Base-by-base conservation (phyloP, 2,797 vertebrate genomes). In the Margarornis squamiger region DNA sequence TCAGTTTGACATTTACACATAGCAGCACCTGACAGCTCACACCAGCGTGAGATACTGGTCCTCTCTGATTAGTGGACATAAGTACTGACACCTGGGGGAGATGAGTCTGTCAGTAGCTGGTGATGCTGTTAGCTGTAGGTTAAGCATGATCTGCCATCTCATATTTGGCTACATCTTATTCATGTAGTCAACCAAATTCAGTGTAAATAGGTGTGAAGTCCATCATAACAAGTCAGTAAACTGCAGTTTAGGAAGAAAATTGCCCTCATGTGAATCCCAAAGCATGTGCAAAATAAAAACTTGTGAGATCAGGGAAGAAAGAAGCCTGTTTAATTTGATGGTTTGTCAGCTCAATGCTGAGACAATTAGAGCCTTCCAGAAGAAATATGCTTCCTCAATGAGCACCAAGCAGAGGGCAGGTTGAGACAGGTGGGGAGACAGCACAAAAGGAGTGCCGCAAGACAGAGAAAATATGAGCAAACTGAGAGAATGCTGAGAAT, bases 91-190 rank as follows among this genome's bases (percentile, higher is more conserved):
- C 3, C 1, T 41, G 13, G 9, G 11, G 7, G 1, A 51, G 9
- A 10, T n/a, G 3, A 3, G 14, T 26, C 18, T 63, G 2, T 59
- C 43, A 55, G 4, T 18, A 46, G 14, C 10, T 7, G 1, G 5
- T 43, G 20, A n/a, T 36, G 23, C 15, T 20, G 7, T 17, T 59
- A 73, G 4, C 15, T 70, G 3, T 9, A 70, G 8, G 4, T 59
- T 75, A n/a, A 80, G 22, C 12, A 38, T 5, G 6, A 18, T 32
- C 45, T 52, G 23, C 5, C 13, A 4, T 23, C 9, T 80, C 18
- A 6, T 2, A 1, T 67, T 58, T 83, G 45, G 12, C 46, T 86
- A 12, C 6, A 12, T 52, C 29, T 86, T 38, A 34, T 59, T 62
- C 26, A 71, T 3, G 5, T 14, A 55, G 7, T 59, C 34, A 54